phyloP scores from a whole-genome alignment of 2,888 invertebrate species.

The Taphrorychus bicolor region DNA sequence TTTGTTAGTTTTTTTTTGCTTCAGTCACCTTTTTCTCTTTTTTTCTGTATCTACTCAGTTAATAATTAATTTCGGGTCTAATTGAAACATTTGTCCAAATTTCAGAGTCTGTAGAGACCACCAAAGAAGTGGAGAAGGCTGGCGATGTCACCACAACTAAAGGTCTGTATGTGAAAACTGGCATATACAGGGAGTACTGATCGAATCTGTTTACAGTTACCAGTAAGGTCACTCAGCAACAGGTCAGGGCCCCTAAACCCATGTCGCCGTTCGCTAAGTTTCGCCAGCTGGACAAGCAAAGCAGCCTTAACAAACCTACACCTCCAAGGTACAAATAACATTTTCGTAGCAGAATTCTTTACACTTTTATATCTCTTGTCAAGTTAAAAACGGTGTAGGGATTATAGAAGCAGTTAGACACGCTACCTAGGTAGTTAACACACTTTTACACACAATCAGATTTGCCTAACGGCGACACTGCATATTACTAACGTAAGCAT shows the following conservation, averaged over 20 bases:
- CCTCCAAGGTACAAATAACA: slow-evolving; percentile 73
- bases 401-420: too few species aligned
- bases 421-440: too few species aligned
- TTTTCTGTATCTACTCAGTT: neutral
- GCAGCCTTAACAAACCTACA: slow-evolving; percentile 72
- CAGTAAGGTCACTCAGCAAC: slow-evolving; percentile 51
- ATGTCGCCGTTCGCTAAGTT: slow-evolving; percentile 91
- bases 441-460: too few species aligned
- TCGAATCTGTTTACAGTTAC: slow-evolving; percentile 48
- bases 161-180: slow-evolving; percentile 41
- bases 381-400: too few species aligned
- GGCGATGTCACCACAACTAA: slow-evolving; percentile 53
- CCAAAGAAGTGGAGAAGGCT: slow-evolving; percentile 48
- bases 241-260: slow-evolving; percentile 63
- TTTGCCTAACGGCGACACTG: too few species aligned
- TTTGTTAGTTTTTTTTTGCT: slow-evolving; percentile 17
- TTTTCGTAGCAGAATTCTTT: too few species aligned
- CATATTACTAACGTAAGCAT: too few species aligned
- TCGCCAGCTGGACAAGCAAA: slow-evolving; percentile 89
- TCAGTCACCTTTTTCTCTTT: too few species aligned
- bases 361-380: too few species aligned
- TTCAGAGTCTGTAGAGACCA: slow-evolving; percentile 37
- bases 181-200: neutral
- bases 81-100: slow-evolving; percentile 1
- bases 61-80: neutral